Evolutionary conservation across 2,797 vertebrate genomes (phyloP), one percentile per base, ranked within the genome.

Genomic region (Neopelma chrysocephalum): DNA sequence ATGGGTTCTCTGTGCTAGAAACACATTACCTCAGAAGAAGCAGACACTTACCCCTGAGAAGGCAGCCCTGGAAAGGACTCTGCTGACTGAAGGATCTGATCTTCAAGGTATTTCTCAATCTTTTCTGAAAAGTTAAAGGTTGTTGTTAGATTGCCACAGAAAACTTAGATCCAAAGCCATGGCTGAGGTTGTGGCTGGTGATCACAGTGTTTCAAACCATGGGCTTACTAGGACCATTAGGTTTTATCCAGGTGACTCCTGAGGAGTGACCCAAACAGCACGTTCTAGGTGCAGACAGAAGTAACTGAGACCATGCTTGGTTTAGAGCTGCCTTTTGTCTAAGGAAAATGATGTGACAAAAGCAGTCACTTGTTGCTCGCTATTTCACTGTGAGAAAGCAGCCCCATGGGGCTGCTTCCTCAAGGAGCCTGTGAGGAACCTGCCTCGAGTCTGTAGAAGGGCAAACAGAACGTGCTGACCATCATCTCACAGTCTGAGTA

Each of bases 41-140:
- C 22, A 94, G 75, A 43, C 19, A 3, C 17, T 60, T 57, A 25
- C 68, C 60, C 34, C 86, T 89, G 92, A 93, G 75, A 93, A 93
- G 42, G 86, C 86, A 95, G 72, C 57, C 38, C 86, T 62, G 50
- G 45, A 87, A 95, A 92, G 47, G 86, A 75, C 72, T 91, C 66
- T 91, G 94, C 88, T 97, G 95, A 96, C 95, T 96, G 89, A 95
- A 94, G 78, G 60, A 93, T 68, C 81, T 85, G 95, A 93, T 89
- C 68, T 85, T 87, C 81, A 91, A 86, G 86, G 38, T 91, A 87
- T 96, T 96, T 95, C 94, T 95, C 90, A 94, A 75, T 81, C 42
- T 69, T 19, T 94, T 97, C 68, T 92, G 86, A 57, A 91, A 96
- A 92, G 92, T 93, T 92, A 81, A 90, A 92, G 66, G 56, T 64